Evolutionary conservation across 2,888 invertebrate species (phyloP), one percentile per base, ranked within the genome.

Genomic region (Harpalus rufipes): DNA sequence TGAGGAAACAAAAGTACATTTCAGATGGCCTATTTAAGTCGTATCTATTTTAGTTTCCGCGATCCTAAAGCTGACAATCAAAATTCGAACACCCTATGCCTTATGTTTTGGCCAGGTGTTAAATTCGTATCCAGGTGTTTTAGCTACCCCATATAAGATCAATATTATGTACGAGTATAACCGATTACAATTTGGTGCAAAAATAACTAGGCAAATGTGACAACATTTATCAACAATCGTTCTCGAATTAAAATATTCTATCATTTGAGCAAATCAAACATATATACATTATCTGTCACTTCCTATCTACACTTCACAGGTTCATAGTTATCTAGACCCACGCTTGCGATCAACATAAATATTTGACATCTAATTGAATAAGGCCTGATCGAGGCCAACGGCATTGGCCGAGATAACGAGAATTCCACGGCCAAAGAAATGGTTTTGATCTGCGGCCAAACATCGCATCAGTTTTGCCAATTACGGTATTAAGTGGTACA

Each of bases 341-440:
- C 56, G 14, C 21, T n/a, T 25, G 18, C 21, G n/a, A 59, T 21
- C 56, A 78, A 58, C 59, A 14, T 63, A 84, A 25, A 84, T 63
- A 78, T 84, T 84, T 84, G 84, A 84, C 65, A 84, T 72, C 51
- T 84, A 78, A 84, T 78, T 80, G 18, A 80, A 80, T 59, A 59
- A 80, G 61, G 76, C 68, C 21, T 32, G 44, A 84, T 63, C 78
- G 78, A 84, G 84, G 84, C 84, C 78, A 84, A 63, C 76, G 21
- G 21, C 78, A 78, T 78, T 84, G 84, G 84, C 84, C 84, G 84
- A 84, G 84, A 63, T 84, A 78, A 76, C 78, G 65, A 61, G 84
- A 84, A 84, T 84, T 65, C 84, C 84, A 84, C 63, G 84, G 84
- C 61, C 84, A 84, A 84, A 84, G 84, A 76, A 84, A 84, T 84